Percentiles rank a stretch among this genome's conserved stretches.
phyloP scores from a whole-genome alignment of 2,888 invertebrate genomes.

The Synanthedon vespiformis region DNA sequence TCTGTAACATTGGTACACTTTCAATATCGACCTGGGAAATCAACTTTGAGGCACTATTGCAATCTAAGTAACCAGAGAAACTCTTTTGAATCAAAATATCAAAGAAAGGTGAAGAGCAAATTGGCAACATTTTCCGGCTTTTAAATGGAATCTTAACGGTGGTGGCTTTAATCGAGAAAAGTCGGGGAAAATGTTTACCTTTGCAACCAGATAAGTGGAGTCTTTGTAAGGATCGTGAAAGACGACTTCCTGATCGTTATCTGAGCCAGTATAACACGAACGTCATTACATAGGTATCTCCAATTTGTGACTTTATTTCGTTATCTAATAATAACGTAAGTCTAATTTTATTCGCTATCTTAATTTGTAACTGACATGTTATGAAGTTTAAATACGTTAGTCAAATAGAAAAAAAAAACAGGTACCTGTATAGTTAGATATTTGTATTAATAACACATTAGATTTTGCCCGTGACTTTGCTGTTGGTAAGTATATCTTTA shows the following conservation, averaged over 20 bases:
- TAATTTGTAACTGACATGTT: too few relatives aligned
- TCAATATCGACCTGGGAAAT: constrained; percentile 10
- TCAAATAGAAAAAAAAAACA: too few relatives aligned
- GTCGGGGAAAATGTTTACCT: constrained; percentile 23
- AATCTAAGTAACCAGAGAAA: constrained; percentile 19
- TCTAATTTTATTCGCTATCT: too few relatives aligned
- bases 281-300: constrained; percentile 9
- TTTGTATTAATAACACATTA: too few relatives aligned
- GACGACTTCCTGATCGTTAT: constrained; percentile 9
- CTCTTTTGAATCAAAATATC: constrained; percentile 39
- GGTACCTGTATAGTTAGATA: too few relatives aligned
- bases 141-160: constrained; percentile 24
- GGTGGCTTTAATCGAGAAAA: constrained; percentile 3
- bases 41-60: constrained; percentile 18
- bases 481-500: too few relatives aligned
- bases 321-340: too few relatives aligned
- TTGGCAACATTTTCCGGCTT: constrained; percentile 51
- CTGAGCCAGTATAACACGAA: constrained; percentile 7
- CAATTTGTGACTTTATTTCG: constrained; percentile 7
- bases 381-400: too few relatives aligned
- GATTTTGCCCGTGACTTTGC: too few relatives aligned
- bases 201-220: constrained; percentile 9
- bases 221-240: constrained; percentile 5
- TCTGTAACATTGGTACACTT: constrained; percentile 11
- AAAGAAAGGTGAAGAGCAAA: constrained; percentile 34